Percentiles rank a stretch among this genome's conserved stretches.
These are phyloP conservation scores for Sabellastarte sp. DNA, from an alignment of 2,888 invertebrate species.

Conservation along the genomic window DNA sequence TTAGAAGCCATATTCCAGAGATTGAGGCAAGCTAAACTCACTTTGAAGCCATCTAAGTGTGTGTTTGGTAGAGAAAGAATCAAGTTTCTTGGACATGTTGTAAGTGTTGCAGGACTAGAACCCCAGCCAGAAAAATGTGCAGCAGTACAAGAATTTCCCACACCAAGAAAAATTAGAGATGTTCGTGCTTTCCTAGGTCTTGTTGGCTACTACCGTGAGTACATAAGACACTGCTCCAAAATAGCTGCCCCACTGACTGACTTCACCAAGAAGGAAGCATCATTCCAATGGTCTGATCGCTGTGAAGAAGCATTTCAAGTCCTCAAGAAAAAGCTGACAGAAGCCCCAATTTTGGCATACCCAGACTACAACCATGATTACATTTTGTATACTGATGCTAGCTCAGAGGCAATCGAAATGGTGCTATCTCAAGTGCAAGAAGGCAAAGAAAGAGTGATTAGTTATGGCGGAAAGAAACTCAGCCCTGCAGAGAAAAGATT, in stretches of 20 bases:
- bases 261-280: background rate
- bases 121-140: background rate
- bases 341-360: constrained; percentile 6
- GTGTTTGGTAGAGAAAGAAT: background rate
- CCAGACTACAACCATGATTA: constrained; percentile 2
- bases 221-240: too few relatives aligned
- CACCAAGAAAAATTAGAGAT: background rate
- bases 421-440: background rate
- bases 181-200: too few relatives aligned
- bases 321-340: too few relatives aligned
- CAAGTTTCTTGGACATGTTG: too few relatives aligned
- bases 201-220: too few relatives aligned
- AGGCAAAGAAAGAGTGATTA: background rate
- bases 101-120: background rate
- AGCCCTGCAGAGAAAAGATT: background rate
- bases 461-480: background rate
- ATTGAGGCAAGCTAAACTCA: background rate
- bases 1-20: background rate
- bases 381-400: constrained; percentile 2
- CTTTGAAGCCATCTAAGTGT: background rate
- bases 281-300: background rate
- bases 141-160: background rate
- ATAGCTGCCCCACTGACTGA: too few relatives aligned
- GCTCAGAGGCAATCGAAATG: background rate
- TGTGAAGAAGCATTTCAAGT: background rate